These are phyloP conservation scores for Zoanthus solanderi DNA, from an alignment of 92 coral and sea anemone species.

Conservation along the genomic window DNA sequence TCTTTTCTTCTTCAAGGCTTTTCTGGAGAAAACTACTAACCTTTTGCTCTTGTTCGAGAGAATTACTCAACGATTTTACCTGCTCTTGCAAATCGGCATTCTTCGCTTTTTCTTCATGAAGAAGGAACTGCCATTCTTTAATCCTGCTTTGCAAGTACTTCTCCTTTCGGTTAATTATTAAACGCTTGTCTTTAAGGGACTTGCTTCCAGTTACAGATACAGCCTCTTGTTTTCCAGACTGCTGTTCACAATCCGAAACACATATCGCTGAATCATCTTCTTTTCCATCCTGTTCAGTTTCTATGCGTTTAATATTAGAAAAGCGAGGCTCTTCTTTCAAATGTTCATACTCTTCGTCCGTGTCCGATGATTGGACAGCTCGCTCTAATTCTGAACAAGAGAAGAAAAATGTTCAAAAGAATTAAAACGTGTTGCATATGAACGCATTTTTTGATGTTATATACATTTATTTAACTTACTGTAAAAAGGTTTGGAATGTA, in stretches of 20 bases:
- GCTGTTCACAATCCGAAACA: not conserved
- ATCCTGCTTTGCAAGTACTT: slow-evolving; percentile 16
- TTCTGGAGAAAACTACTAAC: slow-evolving; percentile 52
- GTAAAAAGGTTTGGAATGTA: too few relatives aligned
- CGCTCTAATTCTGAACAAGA: slow-evolving; percentile 5
- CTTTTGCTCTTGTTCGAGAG: slow-evolving; percentile 50
- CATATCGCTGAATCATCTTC: not conserved
- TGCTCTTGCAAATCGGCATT: slow-evolving; percentile 57
- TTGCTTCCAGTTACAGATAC: not conserved
- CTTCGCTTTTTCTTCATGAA: slow-evolving; percentile 36
- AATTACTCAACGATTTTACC: slow-evolving; percentile 52
- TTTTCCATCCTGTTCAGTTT: not conserved
- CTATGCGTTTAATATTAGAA: not conserved
- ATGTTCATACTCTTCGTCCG: slow-evolving; percentile 41
- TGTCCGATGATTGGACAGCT: slow-evolving; percentile 13
- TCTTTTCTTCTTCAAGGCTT: slow-evolving; percentile 67
- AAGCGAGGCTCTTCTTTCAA: not conserved
- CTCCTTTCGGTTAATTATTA: not conserved
- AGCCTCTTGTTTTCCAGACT: not conserved
- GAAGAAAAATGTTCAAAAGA: not conserved
- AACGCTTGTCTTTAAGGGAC: not conserved
- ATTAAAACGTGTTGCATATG: not conserved
- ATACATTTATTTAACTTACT: too few relatives aligned
- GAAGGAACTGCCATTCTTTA: slow-evolving; percentile 25
- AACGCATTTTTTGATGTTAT: too few relatives aligned